These are phyloP conservation scores for Eulemur albifrons DNA, from an alignment of 2,797 vertebrate genomes.

Conservation along the genomic window DNA sequence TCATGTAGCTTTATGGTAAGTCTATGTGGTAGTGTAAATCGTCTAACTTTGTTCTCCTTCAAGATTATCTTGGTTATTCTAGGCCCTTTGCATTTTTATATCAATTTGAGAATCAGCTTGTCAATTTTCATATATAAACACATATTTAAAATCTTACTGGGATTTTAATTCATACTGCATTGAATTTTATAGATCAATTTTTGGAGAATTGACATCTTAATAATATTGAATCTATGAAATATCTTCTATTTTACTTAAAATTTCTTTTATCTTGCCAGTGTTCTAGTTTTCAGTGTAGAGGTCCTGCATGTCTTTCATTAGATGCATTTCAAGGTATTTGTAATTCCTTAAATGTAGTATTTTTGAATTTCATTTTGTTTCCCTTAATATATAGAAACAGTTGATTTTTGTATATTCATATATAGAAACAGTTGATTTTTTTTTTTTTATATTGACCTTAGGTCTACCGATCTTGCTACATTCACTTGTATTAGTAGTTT, in stretches of 20 bases:
- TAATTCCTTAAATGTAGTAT: background rate
- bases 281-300: background rate
- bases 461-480: background rate
- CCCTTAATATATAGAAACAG: background rate
- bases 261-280: background rate
- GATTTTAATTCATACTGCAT: background rate
- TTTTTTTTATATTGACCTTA: background rate
- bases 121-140: background rate
- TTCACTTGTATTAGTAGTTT: background rate
- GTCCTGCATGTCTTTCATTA: background rate
- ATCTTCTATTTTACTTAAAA: background rate
- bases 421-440: background rate
- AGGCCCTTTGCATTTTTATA: background rate
- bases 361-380: background rate
- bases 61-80: background rate
- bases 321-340: background rate
- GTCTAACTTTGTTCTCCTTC: background rate
- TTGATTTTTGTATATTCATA: background rate
- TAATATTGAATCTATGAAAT: background rate
- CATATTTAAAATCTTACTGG: background rate
- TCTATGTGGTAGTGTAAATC: background rate
- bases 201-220: background rate
- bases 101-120: background rate
- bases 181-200: slow-evolving; percentile 15
- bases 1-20: background rate